Base-by-base conservation (phyloP, 2,888 invertebrate genomes). In the Poecilobothrus nobilitatus region DNA sequence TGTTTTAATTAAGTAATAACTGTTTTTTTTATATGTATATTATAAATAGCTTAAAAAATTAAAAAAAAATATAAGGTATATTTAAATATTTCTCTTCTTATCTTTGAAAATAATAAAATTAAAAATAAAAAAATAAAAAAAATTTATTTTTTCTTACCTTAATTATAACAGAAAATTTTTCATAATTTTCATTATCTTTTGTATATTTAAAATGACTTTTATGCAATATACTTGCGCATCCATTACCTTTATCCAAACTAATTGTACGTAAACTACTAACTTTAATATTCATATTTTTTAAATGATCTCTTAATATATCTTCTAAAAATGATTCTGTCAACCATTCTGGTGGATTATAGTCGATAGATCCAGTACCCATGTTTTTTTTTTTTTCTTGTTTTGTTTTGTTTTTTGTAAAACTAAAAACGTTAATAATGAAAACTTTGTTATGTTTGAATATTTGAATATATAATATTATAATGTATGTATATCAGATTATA, bases 141-240 rank as follows among this genome's bases (percentile, higher is more conserved):
- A 27, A 27, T 27, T 27, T 5, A 2, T 21, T 53, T 34, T 18
- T 4, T 66, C 71, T 72, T 27, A 78, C 77, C 74, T 82, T 81
- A 7, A 82, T 75, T 18, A 81, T 78, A 21, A 81, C 77, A 0
- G 81, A 78, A 70, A 78, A 79, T 67, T 77, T 78, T 22, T 75
- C 76, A 61, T 76, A 76, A 7, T 74, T 74, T 10, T 75, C 75
- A 34, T 77, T 76, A 22, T 21, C 21, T 8, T 77, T 74, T 67
- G 76, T 74, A 69, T 80, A 74, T 71, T 79, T 76, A 41, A 81
- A 79, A 21, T 74, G 73, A n/a, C 77, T 78, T 4, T 82, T 76
- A 72, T 81, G 80, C 77, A 82, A 77, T 73, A 79, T 77, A 70
- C 82, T 82, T 18, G 80, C 80, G 72, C 79, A 81, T 21, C 78